Base-by-base conservation (phyloP, 2,888 invertebrate genomes). In the Andrena chrysosceles region DNA sequence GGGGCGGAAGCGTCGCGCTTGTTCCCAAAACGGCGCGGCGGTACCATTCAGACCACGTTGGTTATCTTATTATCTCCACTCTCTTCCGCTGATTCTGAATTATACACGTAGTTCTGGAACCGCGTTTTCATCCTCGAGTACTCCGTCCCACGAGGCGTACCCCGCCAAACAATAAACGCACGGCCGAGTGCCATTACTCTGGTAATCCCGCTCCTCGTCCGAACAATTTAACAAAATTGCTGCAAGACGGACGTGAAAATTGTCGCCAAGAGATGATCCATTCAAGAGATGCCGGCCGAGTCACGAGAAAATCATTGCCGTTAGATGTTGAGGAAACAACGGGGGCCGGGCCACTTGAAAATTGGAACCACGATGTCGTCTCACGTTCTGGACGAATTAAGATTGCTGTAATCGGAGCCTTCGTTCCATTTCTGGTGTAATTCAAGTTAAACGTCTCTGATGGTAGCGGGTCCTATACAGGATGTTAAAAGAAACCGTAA, bases 1-100 rank as follows among this genome's bases (percentile, higher is more conserved):
- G 42, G 48, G 72, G 73, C 49, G 84, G 68, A 78, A 86, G 67
- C 66, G 59, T 83, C n/a, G 26, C 54, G 71, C 48, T 76, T 76
- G 73, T 84, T 86, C 10, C 71, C 64, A 76, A 82, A 82, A 79
- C 69, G 74, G 64, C 80, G 68, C 69, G 74, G 64, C 80, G 71
- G 60, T 81, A 76, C 73, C 56, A 87, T 87, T 87, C 85, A 74
- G 75, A 74, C 87, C 83, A 81, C 86, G 87, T 87, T 83, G 86
- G 86, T 78, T 83, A 87, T 75, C 87, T 86, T 80, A 87, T 87
- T 87, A 87, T 80, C 85, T 81, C 62, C 59, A 71, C 83, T 87
- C 76, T 76, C 70, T 68, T 56, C 84, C 62, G 74, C 78, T 81
- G 77, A 87, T 87, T 85, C 76, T 78, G 81, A 76, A 87, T 87